Percentiles rank a stretch among this genome's conserved stretches.
phyloP scores from a whole-genome alignment of 2,888 invertebrate genomes.

The Apamea anceps region DNA sequence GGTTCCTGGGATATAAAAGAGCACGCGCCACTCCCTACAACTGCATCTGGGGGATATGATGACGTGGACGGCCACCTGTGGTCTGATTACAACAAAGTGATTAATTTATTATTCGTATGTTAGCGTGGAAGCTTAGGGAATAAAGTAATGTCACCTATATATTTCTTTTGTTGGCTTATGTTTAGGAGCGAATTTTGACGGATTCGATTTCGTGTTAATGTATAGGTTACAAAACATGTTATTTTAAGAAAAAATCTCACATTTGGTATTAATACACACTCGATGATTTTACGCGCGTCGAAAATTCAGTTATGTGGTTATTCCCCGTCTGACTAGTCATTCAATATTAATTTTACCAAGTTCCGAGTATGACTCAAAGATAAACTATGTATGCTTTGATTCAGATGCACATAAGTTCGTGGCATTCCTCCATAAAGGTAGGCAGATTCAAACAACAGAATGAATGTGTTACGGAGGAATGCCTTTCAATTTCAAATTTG shows the following conservation, averaged over 20 bases:
- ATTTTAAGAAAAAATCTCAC: background rate
- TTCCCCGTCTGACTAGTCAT: conserved; percentile 27
- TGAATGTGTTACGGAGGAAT: background rate
- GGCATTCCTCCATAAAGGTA: background rate
- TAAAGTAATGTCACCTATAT: background rate
- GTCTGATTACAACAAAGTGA: conserved; percentile 35
- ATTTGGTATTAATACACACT: background rate
- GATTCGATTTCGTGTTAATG: background rate
- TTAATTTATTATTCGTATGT: conserved; percentile 17
- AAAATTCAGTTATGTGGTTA: conserved; percentile 21
- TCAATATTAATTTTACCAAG: conserved; percentile 19
- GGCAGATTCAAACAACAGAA: background rate
- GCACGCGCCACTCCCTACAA: conserved; percentile 17
- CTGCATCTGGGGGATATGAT: conserved; percentile 30
- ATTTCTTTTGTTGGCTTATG: background rate
- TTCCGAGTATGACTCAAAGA: conserved; percentile 45
- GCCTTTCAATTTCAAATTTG: background rate
- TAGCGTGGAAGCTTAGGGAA: background rate
- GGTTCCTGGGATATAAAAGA: background rate
- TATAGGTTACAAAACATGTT: background rate
- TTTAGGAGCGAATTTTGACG: background rate
- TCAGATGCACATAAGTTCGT: background rate
- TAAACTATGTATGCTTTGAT: conserved; percentile 28
- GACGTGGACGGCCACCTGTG: conserved; percentile 15
- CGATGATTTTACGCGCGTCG: conserved; percentile 2